A percentile compares a stretch with the other conserved stretches of the same genome.
phyloP scores from a whole-genome alignment of 2,888 invertebrate species.

The Trissolcus japonicus region DNA sequence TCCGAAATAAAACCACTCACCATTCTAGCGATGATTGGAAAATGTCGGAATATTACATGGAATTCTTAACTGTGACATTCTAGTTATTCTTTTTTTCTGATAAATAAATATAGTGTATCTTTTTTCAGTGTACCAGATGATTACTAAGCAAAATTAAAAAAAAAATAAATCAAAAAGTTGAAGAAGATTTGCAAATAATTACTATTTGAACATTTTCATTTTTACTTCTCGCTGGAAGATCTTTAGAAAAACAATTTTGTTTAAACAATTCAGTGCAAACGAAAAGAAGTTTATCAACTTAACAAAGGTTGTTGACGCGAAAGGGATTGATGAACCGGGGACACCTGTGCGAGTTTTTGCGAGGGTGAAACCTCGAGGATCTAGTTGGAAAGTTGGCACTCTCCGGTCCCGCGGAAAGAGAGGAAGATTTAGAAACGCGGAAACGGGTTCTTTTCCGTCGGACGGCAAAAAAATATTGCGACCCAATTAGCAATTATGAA shows the following conservation, averaged over 20 bases:
- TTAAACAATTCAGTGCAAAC: neutral
- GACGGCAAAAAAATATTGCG: conserved; percentile 25
- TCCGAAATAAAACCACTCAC: too few relatives aligned
- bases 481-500: conserved; percentile 44
- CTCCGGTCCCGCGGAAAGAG: conserved; percentile 8
- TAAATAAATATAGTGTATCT: too few relatives aligned
- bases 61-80: too few relatives aligned
- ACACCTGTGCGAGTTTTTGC: conserved; percentile 31
- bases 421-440: conserved; percentile 25
- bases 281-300: neutral
- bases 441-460: conserved; percentile 8
- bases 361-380: conserved; percentile 2
- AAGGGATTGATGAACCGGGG: conserved; percentile 13
- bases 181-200: too few relatives aligned
- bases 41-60: too few relatives aligned
- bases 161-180: too few relatives aligned
- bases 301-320: conserved; percentile 3
- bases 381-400: conserved; percentile 14
- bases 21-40: too few relatives aligned
- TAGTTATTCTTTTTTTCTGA: too few relatives aligned
- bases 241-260: neutral
- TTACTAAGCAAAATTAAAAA: too few relatives aligned
- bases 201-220: too few relatives aligned
- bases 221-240: too few relatives aligned
- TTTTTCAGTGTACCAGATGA: too few relatives aligned